Conservation (phyloP, 2,888 invertebrate genomes). For the Apotomis turbidana region DNA sequence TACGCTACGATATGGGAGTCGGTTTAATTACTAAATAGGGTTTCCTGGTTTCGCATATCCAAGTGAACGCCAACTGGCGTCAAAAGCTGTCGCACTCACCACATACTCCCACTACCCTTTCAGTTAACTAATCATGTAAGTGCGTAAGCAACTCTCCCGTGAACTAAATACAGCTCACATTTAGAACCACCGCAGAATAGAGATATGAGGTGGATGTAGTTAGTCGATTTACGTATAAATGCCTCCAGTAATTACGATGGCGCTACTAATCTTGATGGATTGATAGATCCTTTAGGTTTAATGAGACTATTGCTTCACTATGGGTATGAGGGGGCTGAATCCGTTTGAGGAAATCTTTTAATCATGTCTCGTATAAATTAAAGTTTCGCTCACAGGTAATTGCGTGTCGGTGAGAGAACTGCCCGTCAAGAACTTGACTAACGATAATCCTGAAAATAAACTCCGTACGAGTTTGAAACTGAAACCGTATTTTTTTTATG, state of each 20-base stretch:
- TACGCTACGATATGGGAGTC: conserved; percentile 6
- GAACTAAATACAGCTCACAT: not conserved
- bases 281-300: conserved; percentile 21
- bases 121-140: not conserved
- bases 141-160: not conserved
- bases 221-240: not conserved
- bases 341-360: not conserved
- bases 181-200: not conserved
- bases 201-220: not conserved
- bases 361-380: not conserved
- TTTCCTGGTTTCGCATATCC: conserved; percentile 1
- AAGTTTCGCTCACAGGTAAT: too few relatives aligned
- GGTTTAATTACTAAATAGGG: conserved; percentile 29
- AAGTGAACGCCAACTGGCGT: not conserved
- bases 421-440: too few relatives aligned
- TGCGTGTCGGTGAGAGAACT: too few relatives aligned
- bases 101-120: not conserved
- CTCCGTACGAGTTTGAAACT: too few relatives aligned
- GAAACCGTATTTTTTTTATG: too few relatives aligned
- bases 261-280: conserved; percentile 23
- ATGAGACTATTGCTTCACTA: conserved; percentile 22
- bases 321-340: not conserved
- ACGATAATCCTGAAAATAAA: too few relatives aligned
- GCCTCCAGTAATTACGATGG: conserved; percentile 31
- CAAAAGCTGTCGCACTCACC: not conserved